Evolutionary conservation across 2,888 invertebrate genomes (phyloP).

Genomic region (Eubasilissa splendida): DNA sequence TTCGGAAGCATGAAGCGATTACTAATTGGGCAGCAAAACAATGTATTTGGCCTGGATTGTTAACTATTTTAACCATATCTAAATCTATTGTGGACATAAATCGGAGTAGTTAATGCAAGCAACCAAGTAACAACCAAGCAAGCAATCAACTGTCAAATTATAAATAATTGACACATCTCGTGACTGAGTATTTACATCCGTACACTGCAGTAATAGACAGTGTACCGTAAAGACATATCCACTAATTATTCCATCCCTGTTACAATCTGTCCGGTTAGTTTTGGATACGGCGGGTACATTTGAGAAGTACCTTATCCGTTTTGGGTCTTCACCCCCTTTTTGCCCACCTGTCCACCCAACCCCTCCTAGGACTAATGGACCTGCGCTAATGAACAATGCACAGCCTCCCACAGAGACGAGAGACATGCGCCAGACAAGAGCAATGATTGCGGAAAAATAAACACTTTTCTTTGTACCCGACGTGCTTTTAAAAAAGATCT

Average conservation of each 20-base stretch:
- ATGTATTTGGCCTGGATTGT: too few species aligned
- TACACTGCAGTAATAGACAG: neutral
- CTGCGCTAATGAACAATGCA: slow-evolving; percentile 30
- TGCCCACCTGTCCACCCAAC: slow-evolving; percentile 6
- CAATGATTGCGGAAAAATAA: slow-evolving; percentile 12
- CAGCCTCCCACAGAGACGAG: slow-evolving; percentile 9
- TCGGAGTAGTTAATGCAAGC: too few species aligned
- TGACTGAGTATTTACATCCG: neutral
- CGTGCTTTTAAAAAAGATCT: neutral
- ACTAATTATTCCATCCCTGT: slow-evolving; percentile 8
- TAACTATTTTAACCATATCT: too few species aligned
- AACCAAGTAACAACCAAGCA: too few species aligned
- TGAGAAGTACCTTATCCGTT: neutral
- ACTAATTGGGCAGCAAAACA: too few species aligned
- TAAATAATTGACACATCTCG: neutral
- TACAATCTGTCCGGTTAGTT: slow-evolving; percentile 13
- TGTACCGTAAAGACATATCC: neutral
- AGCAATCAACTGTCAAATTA: neutral
- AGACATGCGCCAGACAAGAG: slow-evolving; percentile 17
- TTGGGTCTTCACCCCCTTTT: neutral
- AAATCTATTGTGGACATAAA: too few species aligned
- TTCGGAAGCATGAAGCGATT: too few species aligned
- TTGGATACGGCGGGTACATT: neutral
- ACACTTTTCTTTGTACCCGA: neutral
- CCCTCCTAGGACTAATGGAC: slow-evolving; percentile 28